Conservation (phyloP, 2,113 vertebrate genomes). For the Nansenia antarctica region DNA sequence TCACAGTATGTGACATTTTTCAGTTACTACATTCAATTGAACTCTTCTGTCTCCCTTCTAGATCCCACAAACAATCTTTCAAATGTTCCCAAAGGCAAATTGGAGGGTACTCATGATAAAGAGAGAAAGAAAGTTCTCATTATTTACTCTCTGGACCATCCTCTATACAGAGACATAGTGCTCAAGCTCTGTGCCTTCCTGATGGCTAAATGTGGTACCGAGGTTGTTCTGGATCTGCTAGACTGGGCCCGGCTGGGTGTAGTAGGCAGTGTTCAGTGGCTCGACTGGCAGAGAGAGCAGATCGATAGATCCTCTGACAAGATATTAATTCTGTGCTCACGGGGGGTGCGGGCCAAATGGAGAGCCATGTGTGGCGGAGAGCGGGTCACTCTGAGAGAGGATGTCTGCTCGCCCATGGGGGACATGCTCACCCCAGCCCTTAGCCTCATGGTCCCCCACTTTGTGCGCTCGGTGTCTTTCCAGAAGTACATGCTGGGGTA, state of each 20-base stretch:
- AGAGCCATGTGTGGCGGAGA: conserved; percentile 81
- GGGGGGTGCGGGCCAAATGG: conserved; percentile 90
- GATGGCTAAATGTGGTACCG: conserved; percentile 80
- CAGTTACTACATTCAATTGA: no score
- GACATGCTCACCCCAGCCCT: conserved; percentile 89
- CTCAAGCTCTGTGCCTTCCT: conserved; percentile 89
- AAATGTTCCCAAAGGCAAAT: conserved; percentile 5
- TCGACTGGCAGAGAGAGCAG: conserved; percentile 82
- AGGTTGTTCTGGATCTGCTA: conserved; percentile 87
- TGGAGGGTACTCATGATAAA: conserved; percentile 13
- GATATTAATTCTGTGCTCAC: conserved; percentile 89
- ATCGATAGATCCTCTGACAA: conserved; percentile 82
- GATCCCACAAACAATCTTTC: conserved; percentile 19
- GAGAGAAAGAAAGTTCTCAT: conserved; percentile 80
- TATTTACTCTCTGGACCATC: conserved; percentile 90
- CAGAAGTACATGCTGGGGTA: conserved; percentile 90
- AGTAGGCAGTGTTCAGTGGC: conserved; percentile 85
- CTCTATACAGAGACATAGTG: conserved; percentile 85
- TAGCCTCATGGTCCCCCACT: conserved; percentile 84
- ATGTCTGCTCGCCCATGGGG: conserved; percentile 70
- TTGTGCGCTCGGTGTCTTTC: conserved; percentile 81
- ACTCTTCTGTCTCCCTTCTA: conserved; percentile 17
- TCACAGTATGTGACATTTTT: no score
- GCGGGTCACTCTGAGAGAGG: conserved; percentile 78
- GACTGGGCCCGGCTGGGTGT: conserved; percentile 79